A percentile compares a stretch with the other conserved stretches of the same genome.
Evolutionary conservation across 2,797 vertebrate genomes (phyloP).

Genomic region (Philypnodon macrostomus): DNA sequence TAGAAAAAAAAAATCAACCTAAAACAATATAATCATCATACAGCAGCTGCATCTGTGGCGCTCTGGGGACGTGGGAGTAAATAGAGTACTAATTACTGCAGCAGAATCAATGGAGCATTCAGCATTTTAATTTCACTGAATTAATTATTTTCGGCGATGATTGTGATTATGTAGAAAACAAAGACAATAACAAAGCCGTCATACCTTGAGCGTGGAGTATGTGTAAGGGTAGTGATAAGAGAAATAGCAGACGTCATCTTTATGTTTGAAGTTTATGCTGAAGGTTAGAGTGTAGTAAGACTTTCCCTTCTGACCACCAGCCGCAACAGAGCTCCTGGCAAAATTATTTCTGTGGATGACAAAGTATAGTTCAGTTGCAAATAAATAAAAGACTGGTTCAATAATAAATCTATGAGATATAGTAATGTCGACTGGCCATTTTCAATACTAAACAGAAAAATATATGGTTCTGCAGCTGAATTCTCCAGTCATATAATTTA

Average conservation of each 20-base stretch:
- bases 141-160: neutral
- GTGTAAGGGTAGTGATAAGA: conserved; percentile 98
- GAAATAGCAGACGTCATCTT: conserved; percentile 98
- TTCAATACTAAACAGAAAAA: too few relatives aligned
- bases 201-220: conserved; percentile 93
- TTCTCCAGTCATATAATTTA: too few relatives aligned
- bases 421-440: too few relatives aligned
- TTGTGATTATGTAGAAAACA: neutral
- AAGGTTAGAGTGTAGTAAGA: conserved; percentile 96
- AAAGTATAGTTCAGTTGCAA: neutral
- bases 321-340: conserved; percentile 92
- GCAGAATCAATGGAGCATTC: neutral
- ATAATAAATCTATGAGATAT: too few relatives aligned
- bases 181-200: neutral
- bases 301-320: conserved; percentile 96
- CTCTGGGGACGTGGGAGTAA: neutral
- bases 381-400: too few relatives aligned
- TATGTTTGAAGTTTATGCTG: conserved; percentile 89
- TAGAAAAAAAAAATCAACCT: neutral
- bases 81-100: conserved; percentile 5
- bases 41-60: conserved; percentile 2
- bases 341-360: conserved; percentile 87
- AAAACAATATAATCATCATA: conserved; percentile 5
- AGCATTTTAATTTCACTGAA: neutral
- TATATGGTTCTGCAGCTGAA: too few relatives aligned